Evolutionary conservation across 2,888 invertebrate species (phyloP).

Genomic region (Apocheima hispidaria): DNA sequence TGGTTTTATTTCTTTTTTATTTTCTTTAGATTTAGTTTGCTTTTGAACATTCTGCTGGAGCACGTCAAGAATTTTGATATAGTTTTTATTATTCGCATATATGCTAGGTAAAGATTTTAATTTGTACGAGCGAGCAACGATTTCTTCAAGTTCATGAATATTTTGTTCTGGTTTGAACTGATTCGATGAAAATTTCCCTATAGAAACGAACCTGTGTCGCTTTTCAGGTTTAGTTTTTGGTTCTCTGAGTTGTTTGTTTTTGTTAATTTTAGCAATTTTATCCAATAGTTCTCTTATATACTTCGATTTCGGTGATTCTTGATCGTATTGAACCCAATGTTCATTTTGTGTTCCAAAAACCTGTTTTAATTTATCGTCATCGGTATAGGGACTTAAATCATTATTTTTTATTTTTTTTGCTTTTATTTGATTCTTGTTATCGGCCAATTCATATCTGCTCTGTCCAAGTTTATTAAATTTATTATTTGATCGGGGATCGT

Average conservation of each 20-base stretch:
- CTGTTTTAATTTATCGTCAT: background rate
- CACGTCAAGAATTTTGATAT: background rate
- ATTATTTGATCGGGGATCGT: background rate
- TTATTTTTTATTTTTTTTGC: background rate
- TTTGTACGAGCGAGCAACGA: background rate
- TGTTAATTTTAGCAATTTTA: background rate
- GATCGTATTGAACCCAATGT: background rate
- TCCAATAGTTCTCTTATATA: background rate
- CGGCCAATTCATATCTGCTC: constrained; percentile 1
- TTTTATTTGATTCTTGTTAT: background rate
- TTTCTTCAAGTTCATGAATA: background rate
- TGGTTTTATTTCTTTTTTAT: background rate
- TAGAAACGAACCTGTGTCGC: constrained; percentile 1
- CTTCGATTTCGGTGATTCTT: background rate
- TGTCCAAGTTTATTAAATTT: background rate
- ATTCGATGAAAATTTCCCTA: constrained; percentile 7
- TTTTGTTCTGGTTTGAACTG: background rate
- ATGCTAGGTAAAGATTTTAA: background rate
- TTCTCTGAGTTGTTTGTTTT: background rate
- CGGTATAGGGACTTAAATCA: background rate
- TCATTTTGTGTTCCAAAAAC: background rate
- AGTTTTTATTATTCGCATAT: background rate
- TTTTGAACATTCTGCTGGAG: background rate
- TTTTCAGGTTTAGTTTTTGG: background rate
- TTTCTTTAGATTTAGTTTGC: background rate